A percentile compares a stretch with the other conserved stretches of the same genome.
Evolutionary conservation across 2,888 invertebrate genomes (phyloP).

Genomic region (Pegoplata infirma): DNA sequence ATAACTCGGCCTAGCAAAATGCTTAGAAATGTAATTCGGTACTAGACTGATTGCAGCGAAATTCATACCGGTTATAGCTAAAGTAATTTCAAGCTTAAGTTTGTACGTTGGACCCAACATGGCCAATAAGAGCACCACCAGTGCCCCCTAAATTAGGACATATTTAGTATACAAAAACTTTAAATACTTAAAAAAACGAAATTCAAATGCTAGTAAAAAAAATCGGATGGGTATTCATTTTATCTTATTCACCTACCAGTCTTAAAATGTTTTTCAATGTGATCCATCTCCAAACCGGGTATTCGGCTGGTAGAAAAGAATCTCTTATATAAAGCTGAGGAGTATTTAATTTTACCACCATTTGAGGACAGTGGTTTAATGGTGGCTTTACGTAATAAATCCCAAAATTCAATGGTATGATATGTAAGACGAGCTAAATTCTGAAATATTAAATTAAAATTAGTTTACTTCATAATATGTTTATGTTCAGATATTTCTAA

Average conservation of each 20-base stretch:
- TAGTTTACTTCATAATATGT: background rate
- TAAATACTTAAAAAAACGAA: too few species aligned
- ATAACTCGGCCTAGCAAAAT: too few species aligned
- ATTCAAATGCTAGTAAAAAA: background rate
- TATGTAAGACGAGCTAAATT: slow-evolving; percentile 70
- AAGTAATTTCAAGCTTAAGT: too few species aligned
- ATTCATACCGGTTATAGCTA: too few species aligned
- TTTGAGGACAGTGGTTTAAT: slow-evolving; percentile 75
- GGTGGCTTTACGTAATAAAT: slow-evolving; percentile 76
- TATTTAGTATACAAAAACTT: too few species aligned
- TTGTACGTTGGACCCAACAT: too few species aligned
- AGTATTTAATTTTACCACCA: slow-evolving; percentile 77
- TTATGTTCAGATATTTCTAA: background rate
- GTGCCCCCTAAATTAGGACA: too few species aligned
- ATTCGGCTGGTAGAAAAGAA: slow-evolving; percentile 79
- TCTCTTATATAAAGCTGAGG: slow-evolving; percentile 79
- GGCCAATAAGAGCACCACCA: too few species aligned
- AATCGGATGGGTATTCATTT: too few species aligned
- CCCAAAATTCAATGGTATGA: slow-evolving; percentile 79
- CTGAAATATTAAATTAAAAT: slow-evolving; percentile 47
- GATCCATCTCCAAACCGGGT: slow-evolving; percentile 78
- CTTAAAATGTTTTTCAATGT: slow-evolving; percentile 75
- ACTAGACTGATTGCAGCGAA: too few species aligned
- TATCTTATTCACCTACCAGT: slow-evolving; percentile 70
- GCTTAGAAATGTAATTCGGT: too few species aligned